Percentiles rank a stretch among this genome's conserved stretches.
phyloP scores from a whole-genome alignment of 2,888 invertebrate genomes.

The Creontiades dilutus region DNA sequence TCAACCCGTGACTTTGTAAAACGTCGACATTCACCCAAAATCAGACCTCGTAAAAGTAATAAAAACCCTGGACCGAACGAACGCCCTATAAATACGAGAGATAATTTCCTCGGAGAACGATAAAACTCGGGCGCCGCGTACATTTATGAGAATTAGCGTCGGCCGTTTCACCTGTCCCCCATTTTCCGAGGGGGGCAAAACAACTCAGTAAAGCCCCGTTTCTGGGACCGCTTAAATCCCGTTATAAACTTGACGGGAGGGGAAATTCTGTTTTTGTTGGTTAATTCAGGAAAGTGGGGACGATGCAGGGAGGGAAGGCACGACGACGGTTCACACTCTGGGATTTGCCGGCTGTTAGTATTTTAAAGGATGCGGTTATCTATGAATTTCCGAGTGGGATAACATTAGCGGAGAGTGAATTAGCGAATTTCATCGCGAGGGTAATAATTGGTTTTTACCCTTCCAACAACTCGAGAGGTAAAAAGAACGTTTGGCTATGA shows the following conservation, averaged over 20 bases:
- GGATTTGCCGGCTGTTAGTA: not conserved
- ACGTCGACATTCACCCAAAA: no score
- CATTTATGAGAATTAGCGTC: not conserved
- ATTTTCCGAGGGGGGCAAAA: not conserved
- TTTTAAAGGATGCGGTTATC: not conserved
- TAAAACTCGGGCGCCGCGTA: not conserved
- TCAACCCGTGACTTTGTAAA: no score
- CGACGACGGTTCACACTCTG: not conserved
- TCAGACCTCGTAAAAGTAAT: no score
- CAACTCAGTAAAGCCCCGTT: not conserved
- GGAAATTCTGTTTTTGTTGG: slow-evolving; percentile 14
- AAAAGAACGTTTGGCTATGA: no score
- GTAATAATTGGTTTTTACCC: not conserved
- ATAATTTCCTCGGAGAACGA: no score
- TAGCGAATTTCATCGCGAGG: not conserved
- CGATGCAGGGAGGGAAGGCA: not conserved
- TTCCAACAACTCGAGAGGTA: no score
- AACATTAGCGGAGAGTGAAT: slow-evolving; percentile 2
- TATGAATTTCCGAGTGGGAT: not conserved
- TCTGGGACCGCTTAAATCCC: slow-evolving; percentile 7
- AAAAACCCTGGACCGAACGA: no score
- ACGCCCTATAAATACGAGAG: no score
- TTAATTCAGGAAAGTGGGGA: not conserved
- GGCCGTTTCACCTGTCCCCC: slow-evolving; percentile 12
- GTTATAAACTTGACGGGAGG: not conserved